Conservation (phyloP, 2,797 vertebrate species). For the Philypnodon macrostomus region DNA sequence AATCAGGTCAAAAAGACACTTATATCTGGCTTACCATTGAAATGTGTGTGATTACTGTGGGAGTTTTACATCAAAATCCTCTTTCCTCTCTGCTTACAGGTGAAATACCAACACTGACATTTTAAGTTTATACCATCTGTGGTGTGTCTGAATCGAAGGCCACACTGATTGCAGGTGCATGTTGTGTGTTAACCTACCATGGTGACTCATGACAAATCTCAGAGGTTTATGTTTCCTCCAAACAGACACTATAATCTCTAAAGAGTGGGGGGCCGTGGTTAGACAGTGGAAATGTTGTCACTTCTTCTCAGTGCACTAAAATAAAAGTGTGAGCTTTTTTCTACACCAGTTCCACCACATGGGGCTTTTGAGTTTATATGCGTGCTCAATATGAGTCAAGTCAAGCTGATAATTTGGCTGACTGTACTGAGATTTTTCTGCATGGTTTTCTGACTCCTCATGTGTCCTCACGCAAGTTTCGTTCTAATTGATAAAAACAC, state of each 20-base stretch:
- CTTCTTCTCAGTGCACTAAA: conserved; percentile 16
- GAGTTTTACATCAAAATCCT: conserved; percentile 26
- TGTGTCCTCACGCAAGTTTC: conserved; percentile 56
- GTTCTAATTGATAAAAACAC: conserved; percentile 38
- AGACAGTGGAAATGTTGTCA: conserved; percentile 73
- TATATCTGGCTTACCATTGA: conserved; percentile 12
- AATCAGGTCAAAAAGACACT: conserved; percentile 31
- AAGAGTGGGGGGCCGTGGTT: conserved; percentile 62
- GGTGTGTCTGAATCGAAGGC: conserved; percentile 1
- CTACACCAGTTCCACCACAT: neutral
- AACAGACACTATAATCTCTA: conserved; percentile 31
- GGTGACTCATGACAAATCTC: conserved; percentile 74
- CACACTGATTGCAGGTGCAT: conserved; percentile 17
- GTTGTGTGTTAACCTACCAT: conserved; percentile 40
- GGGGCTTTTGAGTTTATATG: conserved; percentile 7
- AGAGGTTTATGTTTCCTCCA: conserved; percentile 64
- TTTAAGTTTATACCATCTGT: no score
- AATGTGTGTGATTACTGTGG: conserved; percentile 16
- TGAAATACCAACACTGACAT: neutral
- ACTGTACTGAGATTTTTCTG: conserved; percentile 60
- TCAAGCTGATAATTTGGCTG: neutral
- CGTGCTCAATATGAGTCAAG: conserved; percentile 24
- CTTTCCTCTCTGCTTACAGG: neutral
- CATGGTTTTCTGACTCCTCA: conserved; percentile 36
- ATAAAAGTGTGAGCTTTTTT: conserved; percentile 3